phyloP scores from a whole-genome alignment of 2,888 invertebrate genomes.

The Tetranychus piercei region DNA sequence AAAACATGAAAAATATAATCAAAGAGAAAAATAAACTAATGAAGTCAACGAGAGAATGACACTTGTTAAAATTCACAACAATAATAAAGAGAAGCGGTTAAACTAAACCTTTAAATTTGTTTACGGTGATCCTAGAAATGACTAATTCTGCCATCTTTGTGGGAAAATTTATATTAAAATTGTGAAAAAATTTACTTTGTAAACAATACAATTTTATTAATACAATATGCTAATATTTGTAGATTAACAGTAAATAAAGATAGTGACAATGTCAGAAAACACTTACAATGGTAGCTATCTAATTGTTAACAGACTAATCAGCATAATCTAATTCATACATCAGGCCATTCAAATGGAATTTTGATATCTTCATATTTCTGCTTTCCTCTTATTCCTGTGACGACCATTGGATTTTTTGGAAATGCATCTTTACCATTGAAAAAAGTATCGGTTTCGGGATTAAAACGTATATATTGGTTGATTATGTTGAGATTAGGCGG shows the following conservation, averaged over 20 bases:
- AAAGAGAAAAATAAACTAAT: neutral
- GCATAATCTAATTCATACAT: neutral
- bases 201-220: too few relatives aligned
- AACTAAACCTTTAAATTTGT: too few relatives aligned
- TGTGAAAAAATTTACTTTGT: too few relatives aligned
- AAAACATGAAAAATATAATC: neutral
- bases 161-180: neutral
- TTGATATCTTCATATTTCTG: constrained; percentile 9
- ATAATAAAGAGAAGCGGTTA: neutral
- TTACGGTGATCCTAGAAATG: too few relatives aligned
- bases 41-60: neutral
- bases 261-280: too few relatives aligned
- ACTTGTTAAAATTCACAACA: neutral
- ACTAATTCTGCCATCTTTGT: neutral
- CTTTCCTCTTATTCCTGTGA: neutral
- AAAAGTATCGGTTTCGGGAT: constrained; percentile 39
- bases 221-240: too few relatives aligned
- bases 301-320: too few relatives aligned
- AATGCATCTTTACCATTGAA: constrained; percentile 10
- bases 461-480: constrained; percentile 57
- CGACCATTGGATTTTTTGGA: constrained; percentile 4
- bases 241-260: too few relatives aligned
- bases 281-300: too few relatives aligned
- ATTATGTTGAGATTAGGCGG: constrained; percentile 74
- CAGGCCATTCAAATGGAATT: constrained; percentile 5